phyloP scores from a whole-genome alignment of 2,888 invertebrate species.

The Ditula angustiorana region DNA sequence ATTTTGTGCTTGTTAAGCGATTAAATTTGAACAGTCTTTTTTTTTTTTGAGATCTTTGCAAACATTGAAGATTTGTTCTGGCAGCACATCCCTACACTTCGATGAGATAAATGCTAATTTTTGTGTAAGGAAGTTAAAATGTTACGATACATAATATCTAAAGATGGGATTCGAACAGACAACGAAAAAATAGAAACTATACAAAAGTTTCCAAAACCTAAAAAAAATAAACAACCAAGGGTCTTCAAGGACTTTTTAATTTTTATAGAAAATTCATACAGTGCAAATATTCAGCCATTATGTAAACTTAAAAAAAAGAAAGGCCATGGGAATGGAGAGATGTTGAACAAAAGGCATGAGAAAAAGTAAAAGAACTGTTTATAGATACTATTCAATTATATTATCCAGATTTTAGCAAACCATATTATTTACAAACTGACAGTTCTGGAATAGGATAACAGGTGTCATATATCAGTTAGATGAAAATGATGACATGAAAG shows the following conservation, averaged over 20 bases:
- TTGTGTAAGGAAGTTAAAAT: conserved; percentile 42
- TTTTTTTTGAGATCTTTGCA: no score
- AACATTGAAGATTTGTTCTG: no score
- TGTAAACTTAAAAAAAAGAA: conserved; percentile 44
- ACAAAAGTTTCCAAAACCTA: conserved; percentile 44
- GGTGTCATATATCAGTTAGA: no score
- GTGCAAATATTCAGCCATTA: conserved; percentile 36
- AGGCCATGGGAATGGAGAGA: conserved; percentile 39
- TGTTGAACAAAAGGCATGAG: conserved; percentile 42
- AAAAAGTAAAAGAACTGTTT: neutral
- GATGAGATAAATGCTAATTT: conserved; percentile 44
- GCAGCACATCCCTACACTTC: no score
- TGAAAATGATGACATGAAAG: no score
- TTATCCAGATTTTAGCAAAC: no score
- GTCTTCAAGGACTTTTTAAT: conserved; percentile 47
- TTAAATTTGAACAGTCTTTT: no score
- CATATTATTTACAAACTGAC: no score
- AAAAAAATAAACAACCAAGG: conserved; percentile 43
- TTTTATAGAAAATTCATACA: conserved; percentile 48
- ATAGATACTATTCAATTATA: no score
- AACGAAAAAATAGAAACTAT: conserved; percentile 40
- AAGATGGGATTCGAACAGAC: conserved; percentile 39
- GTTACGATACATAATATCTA: conserved; percentile 43
- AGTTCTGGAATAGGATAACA: no score
- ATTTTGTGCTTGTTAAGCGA: no score